Evolutionary conservation across 2,888 invertebrate genomes (phyloP).

Genomic region (Luperina testacea): DNA sequence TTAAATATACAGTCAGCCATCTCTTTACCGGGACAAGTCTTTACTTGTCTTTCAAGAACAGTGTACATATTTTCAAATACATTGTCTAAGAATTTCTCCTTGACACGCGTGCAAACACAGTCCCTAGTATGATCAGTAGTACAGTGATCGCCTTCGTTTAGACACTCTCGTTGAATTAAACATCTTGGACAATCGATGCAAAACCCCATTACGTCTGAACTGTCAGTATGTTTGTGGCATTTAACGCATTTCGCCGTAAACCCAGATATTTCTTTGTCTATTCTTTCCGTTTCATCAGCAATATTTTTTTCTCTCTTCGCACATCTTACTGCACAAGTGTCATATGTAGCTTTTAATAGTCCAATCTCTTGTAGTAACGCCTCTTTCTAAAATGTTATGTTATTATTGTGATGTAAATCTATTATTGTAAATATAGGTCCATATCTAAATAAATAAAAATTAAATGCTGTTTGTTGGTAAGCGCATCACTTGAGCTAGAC

Average conservation of each 20-base stretch:
- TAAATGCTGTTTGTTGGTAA: too few relatives aligned
- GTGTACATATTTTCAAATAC: slow-evolving; percentile 87
- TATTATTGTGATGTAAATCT: not conserved
- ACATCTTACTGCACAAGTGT: slow-evolving; percentile 80
- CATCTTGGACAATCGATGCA: slow-evolving; percentile 85
- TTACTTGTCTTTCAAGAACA: slow-evolving; percentile 77
- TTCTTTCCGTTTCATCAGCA: slow-evolving; percentile 73
- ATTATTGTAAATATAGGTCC: not conserved
- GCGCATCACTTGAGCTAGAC: too few relatives aligned
- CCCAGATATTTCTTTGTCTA: slow-evolving; percentile 73
- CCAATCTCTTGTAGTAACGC: slow-evolving; percentile 78
- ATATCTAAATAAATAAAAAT: not conserved
- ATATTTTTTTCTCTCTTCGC: slow-evolving; percentile 73
- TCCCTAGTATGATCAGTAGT: slow-evolving; percentile 71
- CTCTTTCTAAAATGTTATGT: slow-evolving; percentile 75
- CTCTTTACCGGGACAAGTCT: slow-evolving; percentile 76
- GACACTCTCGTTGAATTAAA: slow-evolving; percentile 75
- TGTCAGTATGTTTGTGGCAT: slow-evolving; percentile 80
- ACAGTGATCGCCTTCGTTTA: slow-evolving; percentile 73
- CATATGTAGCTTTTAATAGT: slow-evolving; percentile 73
- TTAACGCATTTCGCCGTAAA: slow-evolving; percentile 73
- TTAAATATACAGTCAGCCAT: slow-evolving; percentile 78
- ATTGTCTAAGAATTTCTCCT: slow-evolving; percentile 83
- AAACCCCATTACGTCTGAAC: slow-evolving; percentile 75
- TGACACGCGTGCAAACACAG: slow-evolving; percentile 82